These are phyloP conservation scores for Microplitis deprimator DNA, from an alignment of 2,888 invertebrate genomes.

Conservation along the genomic window DNA sequence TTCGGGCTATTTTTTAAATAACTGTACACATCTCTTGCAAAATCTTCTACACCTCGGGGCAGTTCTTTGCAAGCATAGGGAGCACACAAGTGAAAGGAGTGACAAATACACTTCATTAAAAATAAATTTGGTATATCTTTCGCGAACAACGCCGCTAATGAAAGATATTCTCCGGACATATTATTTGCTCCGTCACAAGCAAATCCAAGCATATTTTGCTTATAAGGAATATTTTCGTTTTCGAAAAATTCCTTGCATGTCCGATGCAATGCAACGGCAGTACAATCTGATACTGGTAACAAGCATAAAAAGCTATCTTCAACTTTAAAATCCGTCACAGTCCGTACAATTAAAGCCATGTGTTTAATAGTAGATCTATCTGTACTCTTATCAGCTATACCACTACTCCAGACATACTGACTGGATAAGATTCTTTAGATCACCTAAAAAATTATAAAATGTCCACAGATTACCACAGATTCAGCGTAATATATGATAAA, in stretches of 20 bases:
- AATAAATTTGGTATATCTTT: slow-evolving; percentile 35
- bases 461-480: not conserved
- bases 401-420: not conserved
- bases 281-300: not conserved
- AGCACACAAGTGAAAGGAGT: slow-evolving; percentile 59
- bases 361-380: not conserved
- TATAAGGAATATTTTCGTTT: not conserved
- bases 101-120: slow-evolving; percentile 59
- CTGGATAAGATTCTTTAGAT: not conserved
- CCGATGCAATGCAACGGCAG: not conserved
- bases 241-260: not conserved
- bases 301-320: not conserved
- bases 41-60: slow-evolving; percentile 55
- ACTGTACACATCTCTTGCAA: slow-evolving; percentile 56
- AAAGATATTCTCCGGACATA: slow-evolving; percentile 11
- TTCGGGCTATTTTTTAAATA: slow-evolving; percentile 58
- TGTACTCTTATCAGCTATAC: not conserved
- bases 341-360: not conserved
- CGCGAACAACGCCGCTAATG: not conserved
- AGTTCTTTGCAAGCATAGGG: slow-evolving; percentile 57
- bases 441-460: not conserved
- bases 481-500: not conserved
- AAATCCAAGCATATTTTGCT: not conserved
- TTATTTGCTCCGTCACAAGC: not conserved
- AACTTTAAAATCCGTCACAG: not conserved